Evolutionary conservation across 2,888 invertebrate species (phyloP), one percentile per base, ranked within the genome.

Genomic region (Cremastinae sp.): DNA sequence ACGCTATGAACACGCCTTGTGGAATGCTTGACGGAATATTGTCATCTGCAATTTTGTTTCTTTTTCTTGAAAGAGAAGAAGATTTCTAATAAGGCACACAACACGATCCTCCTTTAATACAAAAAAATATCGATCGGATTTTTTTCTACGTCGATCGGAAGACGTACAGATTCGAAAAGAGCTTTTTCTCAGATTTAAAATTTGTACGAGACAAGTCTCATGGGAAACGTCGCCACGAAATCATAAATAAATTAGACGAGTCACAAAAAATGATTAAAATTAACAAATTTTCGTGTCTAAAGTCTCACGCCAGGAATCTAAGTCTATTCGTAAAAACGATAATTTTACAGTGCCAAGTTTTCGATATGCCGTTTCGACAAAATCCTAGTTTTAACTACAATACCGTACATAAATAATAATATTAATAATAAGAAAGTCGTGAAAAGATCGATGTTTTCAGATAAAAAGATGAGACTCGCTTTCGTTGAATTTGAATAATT

Each of bases 181-280:
- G 14, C 14, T 47, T 12, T 43, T 28, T 65, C 28, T 28, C 9
- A 28, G 9, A 14, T 59, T 70, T 14, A n/a, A 1, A 14, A 62
- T 28, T 28, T 51, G 1, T 28, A 2, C 9, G 10, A 5, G 12
- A 8, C 47, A 16, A 28, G 41, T 14, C 49, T 51, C 28, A 12
- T 47, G 16, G 1, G 55, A 55, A 70, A 62, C 20, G 62, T 37
- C 14, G 12, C 20, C 47, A 58, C 20, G 47, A 39, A 65, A 45
- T 75, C 22, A 68, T 70, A 65, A 73, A 76, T 76, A 73, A 73
- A 76, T 76, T 69, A 76, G 53, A 59, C 39, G 59, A 61, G 59
- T 66, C 53, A 45, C 53, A 35, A 64, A 56, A 56, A 12, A 35
- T 51, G 37, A 39, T 37, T 14, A 43, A 43, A 39, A 65, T 59